A percentile compares a stretch with the other conserved stretches of the same genome.
Conservation (phyloP, 2,113 vertebrate species). For the Lepidothrix coronata region DNA sequence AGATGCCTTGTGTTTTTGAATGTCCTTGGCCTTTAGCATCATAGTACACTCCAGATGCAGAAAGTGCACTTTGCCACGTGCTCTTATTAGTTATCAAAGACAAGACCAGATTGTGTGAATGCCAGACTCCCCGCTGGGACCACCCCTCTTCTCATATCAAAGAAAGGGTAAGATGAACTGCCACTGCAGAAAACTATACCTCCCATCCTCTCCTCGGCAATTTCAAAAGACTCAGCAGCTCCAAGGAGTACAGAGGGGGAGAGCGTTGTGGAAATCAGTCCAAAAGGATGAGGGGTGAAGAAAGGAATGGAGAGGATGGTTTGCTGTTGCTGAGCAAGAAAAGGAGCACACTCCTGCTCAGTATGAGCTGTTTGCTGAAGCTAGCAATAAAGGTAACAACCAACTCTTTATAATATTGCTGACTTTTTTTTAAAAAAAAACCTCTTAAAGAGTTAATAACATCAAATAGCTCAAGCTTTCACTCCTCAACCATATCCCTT, state of each 20-base stretch:
- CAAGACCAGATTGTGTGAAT: background rate
- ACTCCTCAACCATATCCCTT: background rate
- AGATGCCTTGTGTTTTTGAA: background rate
- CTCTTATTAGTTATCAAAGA: background rate
- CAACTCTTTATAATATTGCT: background rate
- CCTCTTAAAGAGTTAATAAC: background rate
- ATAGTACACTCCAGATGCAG: background rate
- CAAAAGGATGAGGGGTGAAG: background rate
- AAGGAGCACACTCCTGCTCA: background rate
- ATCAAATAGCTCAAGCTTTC: background rate
- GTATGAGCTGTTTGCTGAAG: background rate
- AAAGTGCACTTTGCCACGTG: background rate
- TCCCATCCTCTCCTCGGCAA: background rate
- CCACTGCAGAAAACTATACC: background rate
- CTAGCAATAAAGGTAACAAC: background rate
- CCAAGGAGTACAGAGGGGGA: background rate
- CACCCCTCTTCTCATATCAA: background rate
- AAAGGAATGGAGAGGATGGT: background rate
- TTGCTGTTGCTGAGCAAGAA: background rate
- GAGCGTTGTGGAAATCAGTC: background rate
- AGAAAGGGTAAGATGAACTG: background rate
- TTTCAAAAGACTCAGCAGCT: background rate
- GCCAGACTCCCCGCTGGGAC: background rate
- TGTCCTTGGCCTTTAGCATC: background rate
- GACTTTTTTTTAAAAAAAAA: background rate